Evolutionary conservation across 2,113 vertebrate species (phyloP).

Genomic region (Rostratula benghalensis): DNA sequence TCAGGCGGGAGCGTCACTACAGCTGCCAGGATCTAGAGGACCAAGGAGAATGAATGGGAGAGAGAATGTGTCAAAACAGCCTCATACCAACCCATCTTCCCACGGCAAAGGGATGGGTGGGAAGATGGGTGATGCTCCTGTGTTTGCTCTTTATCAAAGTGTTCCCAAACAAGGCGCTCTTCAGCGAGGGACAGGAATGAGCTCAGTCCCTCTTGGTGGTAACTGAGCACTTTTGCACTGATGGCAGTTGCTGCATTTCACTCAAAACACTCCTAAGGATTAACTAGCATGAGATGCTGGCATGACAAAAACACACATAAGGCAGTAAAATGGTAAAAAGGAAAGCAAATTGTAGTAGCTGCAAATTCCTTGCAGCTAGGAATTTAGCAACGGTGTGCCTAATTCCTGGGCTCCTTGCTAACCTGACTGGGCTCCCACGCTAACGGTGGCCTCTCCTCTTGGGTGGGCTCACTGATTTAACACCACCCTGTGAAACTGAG

Average conservation of each 20-base stretch:
- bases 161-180: neutral
- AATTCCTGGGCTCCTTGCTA: neutral
- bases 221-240: neutral
- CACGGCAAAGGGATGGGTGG: accelerated
- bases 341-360: neutral
- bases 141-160: neutral
- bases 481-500: neutral
- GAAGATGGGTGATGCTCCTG: accelerated
- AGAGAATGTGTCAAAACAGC: neutral
- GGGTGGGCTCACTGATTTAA: conserved; percentile 40
- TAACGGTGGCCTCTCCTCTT: neutral
- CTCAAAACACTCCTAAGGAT: neutral
- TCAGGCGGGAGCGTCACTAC: neutral
- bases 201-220: neutral
- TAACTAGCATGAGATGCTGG: neutral
- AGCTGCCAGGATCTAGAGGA: neutral
- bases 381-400: conserved; percentile 26
- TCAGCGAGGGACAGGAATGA: neutral
- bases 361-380: neutral
- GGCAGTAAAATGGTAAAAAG: neutral
- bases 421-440: neutral
- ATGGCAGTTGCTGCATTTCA: neutral
- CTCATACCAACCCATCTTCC: neutral
- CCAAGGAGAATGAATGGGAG: neutral
- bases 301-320: neutral